Evolutionary conservation across 1,140 invertebrate genomes (phyloP), one percentile per base, ranked within the genome.

Genomic region (Neodiprion fabricii): DNA sequence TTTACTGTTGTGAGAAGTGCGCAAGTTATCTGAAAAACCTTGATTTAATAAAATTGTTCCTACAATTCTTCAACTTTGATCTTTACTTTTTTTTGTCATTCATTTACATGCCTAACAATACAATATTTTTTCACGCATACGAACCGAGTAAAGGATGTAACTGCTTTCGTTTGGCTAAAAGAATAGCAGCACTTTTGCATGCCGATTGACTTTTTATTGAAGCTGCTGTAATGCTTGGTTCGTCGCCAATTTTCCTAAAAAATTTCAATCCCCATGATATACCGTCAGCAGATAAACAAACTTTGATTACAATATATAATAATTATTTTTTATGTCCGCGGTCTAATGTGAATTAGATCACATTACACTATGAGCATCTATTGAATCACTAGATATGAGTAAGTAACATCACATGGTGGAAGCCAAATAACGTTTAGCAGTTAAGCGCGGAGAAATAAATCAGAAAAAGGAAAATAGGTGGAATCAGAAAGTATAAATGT

Each of bases 111-210:
- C 2, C 28, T 40, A 40, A 40, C 28, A 40, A 40, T 40, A 66
- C 66, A 65, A 65, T n/a, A 72, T 69, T 66, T n/a, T 75, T 77
- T 28, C 70, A 53, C 73, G 40, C 78, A 75, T 84, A 87, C 83
- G 80, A 82, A 86, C 84, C 82, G 77, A 85, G 78, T 76, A 89
- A 84, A 78, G 90, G 82, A 82, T 83, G 76, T 76, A 86, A 80
- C 82, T 87, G 74, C 84, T 88, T 82, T 83, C 83, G 87, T 83
- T 89, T 84, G 82, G 87, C 82, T 85, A 87, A 68, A 85, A 89
- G 68, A 85, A 82, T 81, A 49, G 75, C 70, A 47, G 76, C 67
- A 75, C 74, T 82, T 72, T 76, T 82, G 49, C 77, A 83, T 76
- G 79, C 67, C 67, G 76, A 80, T 70, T 80, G 76, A 75, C 75